These are phyloP conservation scores for Sus scrofa DNA, from an alignment of 2,113 vertebrate genomes.

Conservation along the genomic window T2T-Sscrofa CM000826.6:122835501-122836000, in stretches of 20 bases:
- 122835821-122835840: slow-evolving; percentile 21
- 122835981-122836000: background rate
- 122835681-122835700: background rate
- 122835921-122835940: background rate
- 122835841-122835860: background rate
- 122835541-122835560: slow-evolving; percentile 40
- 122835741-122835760: background rate
- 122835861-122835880: background rate
- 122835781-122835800: slow-evolving; percentile 5
- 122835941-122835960: background rate
- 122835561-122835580: background rate
- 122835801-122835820: background rate
- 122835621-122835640: background rate
- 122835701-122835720: background rate
- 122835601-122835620: background rate
- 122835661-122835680: background rate
- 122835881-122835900: background rate
- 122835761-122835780: background rate
- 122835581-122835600: background rate
- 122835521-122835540: background rate
- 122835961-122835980: background rate
- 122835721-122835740: background rate
- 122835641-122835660: background rate
- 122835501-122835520: background rate
- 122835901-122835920: background rate